Percentiles rank a stretch among this genome's conserved stretches.
phyloP scores from a whole-genome alignment of 2,797 vertebrate species.

The Molothrus aeneus region DNA sequence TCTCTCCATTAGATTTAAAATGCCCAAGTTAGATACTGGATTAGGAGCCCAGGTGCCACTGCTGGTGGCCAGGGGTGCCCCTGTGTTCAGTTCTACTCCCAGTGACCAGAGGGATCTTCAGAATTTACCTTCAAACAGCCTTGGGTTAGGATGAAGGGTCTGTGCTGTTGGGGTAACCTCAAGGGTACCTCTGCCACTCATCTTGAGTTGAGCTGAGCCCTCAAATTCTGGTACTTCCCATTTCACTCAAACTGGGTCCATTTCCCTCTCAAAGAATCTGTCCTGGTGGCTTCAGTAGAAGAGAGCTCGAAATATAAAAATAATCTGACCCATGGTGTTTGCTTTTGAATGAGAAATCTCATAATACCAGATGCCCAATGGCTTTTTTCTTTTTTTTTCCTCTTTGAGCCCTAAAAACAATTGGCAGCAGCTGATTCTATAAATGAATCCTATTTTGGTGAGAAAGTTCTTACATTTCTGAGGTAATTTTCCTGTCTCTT shows the following conservation, averaged over 20 bases:
- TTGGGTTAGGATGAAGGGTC: background rate
- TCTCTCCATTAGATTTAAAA: background rate
- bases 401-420: background rate
- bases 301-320: background rate
- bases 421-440: background rate
- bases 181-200: accelerated
- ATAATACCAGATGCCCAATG: background rate
- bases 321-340: accelerated
- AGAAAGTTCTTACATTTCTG: background rate
- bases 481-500: background rate
- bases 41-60: background rate
- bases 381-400: background rate
- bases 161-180: background rate
- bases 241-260: accelerated
- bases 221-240: background rate
- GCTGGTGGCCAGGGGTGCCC: background rate
- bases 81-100: too few species aligned
- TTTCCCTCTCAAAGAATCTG: background rate
- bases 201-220: background rate
- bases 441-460: background rate
- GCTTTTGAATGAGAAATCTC: background rate
- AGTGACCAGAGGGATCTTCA: background rate
- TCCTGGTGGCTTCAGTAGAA: background rate
- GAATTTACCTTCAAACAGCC: background rate
- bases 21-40: background rate